These are phyloP conservation scores for Ellobius talpinus DNA, from an alignment of 2,113 vertebrate genomes.

Conservation along the genomic window DNA sequence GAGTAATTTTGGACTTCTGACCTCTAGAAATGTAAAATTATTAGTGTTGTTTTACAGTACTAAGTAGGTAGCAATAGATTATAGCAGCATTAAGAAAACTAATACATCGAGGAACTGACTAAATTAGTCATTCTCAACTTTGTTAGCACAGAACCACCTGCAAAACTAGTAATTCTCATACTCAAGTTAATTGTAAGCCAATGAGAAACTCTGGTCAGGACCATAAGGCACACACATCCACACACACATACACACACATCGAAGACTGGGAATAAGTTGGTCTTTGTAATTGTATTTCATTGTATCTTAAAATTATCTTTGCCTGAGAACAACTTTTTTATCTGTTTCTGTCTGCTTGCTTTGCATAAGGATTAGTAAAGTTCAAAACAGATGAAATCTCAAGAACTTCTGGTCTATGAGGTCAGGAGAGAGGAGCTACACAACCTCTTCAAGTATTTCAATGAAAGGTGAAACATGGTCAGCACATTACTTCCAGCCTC, in stretches of 20 bases:
- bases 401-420: not conserved
- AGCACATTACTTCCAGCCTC: not conserved
- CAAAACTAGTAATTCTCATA: not conserved
- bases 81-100: not conserved
- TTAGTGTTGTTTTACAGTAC: not conserved
- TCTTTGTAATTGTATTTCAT: not conserved
- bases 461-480: not conserved
- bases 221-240: not conserved
- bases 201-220: not conserved
- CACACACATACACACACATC: not conserved
- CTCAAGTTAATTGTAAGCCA: not conserved
- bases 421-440: not conserved
- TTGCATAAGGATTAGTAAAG: constrained; percentile 32
- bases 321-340: not conserved
- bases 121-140: constrained; percentile 28
- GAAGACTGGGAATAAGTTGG: not conserved
- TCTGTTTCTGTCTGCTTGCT: constrained; percentile 36
- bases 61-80: not conserved
- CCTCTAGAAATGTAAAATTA: not conserved
- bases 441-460: not conserved
- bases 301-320: constrained; percentile 57
- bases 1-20: not conserved
- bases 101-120: not conserved
- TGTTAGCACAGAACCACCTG: not conserved
- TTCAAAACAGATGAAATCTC: constrained; percentile 4